phyloP scores from a whole-genome alignment of 2,888 invertebrate genomes.

The Cheilosia impressa region DNA sequence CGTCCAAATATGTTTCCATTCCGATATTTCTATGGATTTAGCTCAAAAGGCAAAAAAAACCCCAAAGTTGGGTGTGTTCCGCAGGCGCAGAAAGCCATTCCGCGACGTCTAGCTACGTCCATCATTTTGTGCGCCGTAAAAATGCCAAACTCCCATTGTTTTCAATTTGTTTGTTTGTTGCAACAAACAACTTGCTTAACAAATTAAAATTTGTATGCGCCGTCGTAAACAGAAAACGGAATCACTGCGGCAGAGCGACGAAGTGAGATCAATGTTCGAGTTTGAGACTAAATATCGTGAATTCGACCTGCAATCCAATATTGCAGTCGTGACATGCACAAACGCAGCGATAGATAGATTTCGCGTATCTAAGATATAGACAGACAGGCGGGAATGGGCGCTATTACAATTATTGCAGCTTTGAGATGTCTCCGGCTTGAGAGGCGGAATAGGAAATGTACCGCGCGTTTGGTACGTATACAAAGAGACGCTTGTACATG shows the following conservation, averaged over 20 bases:
- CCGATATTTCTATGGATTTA: conserved; percentile 13
- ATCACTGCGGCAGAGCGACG: not conserved
- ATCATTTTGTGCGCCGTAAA: conserved; percentile 48
- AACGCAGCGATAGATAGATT: conserved; percentile 62
- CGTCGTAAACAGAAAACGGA: not conserved
- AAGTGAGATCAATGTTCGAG: conserved; percentile 47
- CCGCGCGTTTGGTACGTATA: not conserved
- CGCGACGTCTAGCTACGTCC: conserved; percentile 40
- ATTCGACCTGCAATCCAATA: conserved; percentile 52
- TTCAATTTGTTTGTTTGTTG: not conserved
- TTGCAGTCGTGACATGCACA: conserved; percentile 69
- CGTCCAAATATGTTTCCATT: conserved; percentile 45
- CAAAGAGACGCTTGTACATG: conserved; percentile 11
- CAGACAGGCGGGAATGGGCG: conserved; percentile 8
- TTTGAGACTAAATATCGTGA: conserved; percentile 40
- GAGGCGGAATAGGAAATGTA: conserved; percentile 60
- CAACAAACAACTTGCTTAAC: conserved; percentile 19
- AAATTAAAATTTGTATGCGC: conserved; percentile 31
- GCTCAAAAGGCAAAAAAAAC: conserved; percentile 3
- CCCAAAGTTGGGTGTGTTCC: conserved; percentile 60
- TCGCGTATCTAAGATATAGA: conserved; percentile 35
- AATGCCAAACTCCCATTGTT: conserved; percentile 73
- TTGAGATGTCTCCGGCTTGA: conserved; percentile 35
- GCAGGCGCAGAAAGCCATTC: conserved; percentile 27
- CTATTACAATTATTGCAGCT: conserved; percentile 39